phyloP scores from a whole-genome alignment of 2,797 vertebrate species.

The Paguma larvata region DNA sequence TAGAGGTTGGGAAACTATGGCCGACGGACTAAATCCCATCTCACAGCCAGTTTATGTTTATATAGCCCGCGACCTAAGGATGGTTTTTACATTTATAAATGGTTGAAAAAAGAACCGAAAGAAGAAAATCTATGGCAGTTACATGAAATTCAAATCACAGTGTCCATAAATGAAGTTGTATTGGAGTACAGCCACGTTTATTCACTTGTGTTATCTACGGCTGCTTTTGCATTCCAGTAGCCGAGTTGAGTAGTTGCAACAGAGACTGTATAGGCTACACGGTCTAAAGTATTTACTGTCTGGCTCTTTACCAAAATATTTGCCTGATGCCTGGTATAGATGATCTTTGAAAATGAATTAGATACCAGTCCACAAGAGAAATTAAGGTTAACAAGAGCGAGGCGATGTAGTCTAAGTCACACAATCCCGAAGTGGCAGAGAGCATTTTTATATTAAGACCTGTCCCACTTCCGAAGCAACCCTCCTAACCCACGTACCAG shows the following conservation, averaged over 20 bases:
- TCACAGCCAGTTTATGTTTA: neutral
- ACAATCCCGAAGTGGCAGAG: neutral
- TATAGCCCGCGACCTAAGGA: neutral
- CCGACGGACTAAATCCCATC: neutral
- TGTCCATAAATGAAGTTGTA: neutral
- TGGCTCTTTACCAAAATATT: neutral
- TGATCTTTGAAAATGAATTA: constrained; percentile 47
- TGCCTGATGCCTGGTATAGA: neutral
- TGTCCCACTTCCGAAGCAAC: neutral
- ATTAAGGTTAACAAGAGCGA: neutral
- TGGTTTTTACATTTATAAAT: constrained; percentile 46
- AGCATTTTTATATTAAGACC: neutral
- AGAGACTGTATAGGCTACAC: neutral
- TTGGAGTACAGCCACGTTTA: neutral
- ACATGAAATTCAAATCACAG: neutral
- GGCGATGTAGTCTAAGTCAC: neutral
- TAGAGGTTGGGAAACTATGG: neutral
- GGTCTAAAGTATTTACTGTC: neutral
- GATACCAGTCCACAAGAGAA: neutral
- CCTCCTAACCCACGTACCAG: neutral
- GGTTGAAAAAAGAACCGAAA: neutral
- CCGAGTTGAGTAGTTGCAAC: neutral
- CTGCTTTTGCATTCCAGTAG: neutral
- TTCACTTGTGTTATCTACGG: neutral
- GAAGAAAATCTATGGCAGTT: neutral